Evolutionary conservation across 1,140 invertebrate genomes (phyloP), one percentile per base, ranked within the genome.

Genomic region (Plutomurus gul): DNA sequence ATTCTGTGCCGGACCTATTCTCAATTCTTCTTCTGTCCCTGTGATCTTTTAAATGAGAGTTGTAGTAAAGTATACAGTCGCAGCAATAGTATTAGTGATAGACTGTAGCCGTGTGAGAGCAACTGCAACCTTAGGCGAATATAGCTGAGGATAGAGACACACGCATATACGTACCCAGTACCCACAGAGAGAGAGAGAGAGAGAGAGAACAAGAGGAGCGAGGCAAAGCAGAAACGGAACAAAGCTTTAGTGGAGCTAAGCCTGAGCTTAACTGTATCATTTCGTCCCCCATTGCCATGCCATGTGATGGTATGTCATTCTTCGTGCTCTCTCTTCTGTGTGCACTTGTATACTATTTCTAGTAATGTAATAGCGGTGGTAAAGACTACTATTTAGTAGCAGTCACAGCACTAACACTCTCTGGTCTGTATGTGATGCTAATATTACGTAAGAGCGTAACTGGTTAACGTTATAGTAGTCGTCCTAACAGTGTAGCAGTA

Each of bases 361-460:
- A 51, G 11, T 65, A 65, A 65, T 65, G 56, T 65, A 65, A 65
- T 65, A 65, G 56, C 11, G 36, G 56, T 65, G 56, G 56, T 65
- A 65, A 65, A 65, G 30, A 33, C 30, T n/a, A 65, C 30, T 16
- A 33, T 65, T 65, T 65, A 65, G 11, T 13, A 60, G 27, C 39
- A n/a, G n/a, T 3, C 39, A 43, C 39, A 43, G 39, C n/a, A 43
- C 39, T 43, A 13, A 13, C 10, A n/a, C 56, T 65, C 16, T 65
- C 27, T 65, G 56, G 56, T 65, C n/a, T 65, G 25, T 65, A n/a
- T 65, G 56, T 30, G n/a, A 27, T 65, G 56, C 36, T 65, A 65
- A 33, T 22, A 18, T 65, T 65, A 65, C 56, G 56, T 65, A 65
- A 65, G 16, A 65, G 30, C 13, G 13, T 11, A 33, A 60, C 51